Base-by-base conservation (phyloP, 2,888 invertebrate genomes). In the Plebejus argus region DNA sequence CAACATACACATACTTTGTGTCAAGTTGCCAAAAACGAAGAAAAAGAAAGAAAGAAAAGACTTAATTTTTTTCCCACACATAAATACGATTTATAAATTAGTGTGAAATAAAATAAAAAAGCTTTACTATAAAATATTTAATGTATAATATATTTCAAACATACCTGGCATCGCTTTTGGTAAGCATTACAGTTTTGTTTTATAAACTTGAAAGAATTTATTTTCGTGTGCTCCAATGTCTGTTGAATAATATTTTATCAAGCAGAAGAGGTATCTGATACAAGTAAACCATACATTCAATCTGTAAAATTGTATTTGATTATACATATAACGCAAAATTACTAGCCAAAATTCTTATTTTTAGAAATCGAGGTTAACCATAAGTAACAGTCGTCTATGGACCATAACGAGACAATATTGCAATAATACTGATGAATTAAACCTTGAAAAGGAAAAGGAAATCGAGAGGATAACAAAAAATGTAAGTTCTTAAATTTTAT, bases 361-460 rank as follows among this genome's bases (percentile, higher is more conserved):
- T 33, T 84, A 89, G 88, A 86, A 83, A 81, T 80, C 82, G 33
- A 83, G 82, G 76, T 23, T 81, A n/a, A 66, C 72, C 8, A 77
- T 81, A 77, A 61, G 76, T 80, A 79, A 12, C 81, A 80, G 7
- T 15, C 23, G 23, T 49, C 18, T 53, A 18, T 74, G 74, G 74
- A 53, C 15, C 23, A 28, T 49, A 76, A 61, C 70, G 66, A 76
- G 66, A 53, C 45, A 18, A 3, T 79, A 70, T 53, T 79, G 78
- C n/a, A 81, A 81, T 53, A 79, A 82, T 53, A 71, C 86, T 18
- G 83, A 86, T 79, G 79, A 81, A 39, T 79, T 83, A 53, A 88
- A 92, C 74, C 87, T 90, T 58, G 90, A 91, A 80, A 93, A 92
- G 82, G 88, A 92, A 82, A 90, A 85, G 77, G 93, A 93, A 84